Percentiles rank a stretch among this genome's conserved stretches.
phyloP scores from a whole-genome alignment of 2,888 invertebrate species.

The Prenolepis imparis region DNA sequence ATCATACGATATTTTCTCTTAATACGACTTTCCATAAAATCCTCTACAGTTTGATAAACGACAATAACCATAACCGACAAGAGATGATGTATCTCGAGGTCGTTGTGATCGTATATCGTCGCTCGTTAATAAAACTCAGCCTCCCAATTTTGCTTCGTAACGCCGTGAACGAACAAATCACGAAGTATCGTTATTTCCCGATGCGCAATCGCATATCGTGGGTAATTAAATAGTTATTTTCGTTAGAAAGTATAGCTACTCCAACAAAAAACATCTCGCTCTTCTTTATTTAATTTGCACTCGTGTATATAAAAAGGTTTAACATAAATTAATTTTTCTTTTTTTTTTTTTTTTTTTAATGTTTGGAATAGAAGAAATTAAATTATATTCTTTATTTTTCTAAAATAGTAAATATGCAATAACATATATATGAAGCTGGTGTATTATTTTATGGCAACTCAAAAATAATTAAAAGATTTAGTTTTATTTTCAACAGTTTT shows the following conservation, averaged over 20 bases:
- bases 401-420: background rate
- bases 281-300: background rate
- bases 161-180: conserved; percentile 58
- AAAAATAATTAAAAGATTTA: background rate
- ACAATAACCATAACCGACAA: conserved; percentile 57
- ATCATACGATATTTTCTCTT: conserved; percentile 48
- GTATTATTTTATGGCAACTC: background rate
- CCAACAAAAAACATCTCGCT: background rate
- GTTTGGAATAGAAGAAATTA: background rate
- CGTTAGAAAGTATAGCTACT: background rate
- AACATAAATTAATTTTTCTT: background rate
- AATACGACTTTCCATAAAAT: conserved; percentile 57
- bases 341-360: background rate
- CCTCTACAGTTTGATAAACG: conserved; percentile 63
- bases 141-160: conserved; percentile 46
- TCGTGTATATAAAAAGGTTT: background rate
- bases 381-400: background rate
- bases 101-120: conserved; percentile 43
- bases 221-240: conserved; percentile 54
- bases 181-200: conserved; percentile 23
- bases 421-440: background rate
- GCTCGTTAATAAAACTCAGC: conserved; percentile 65
- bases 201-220: conserved; percentile 3
- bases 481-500: background rate
- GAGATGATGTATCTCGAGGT: conserved; percentile 62